Conservation (phyloP, 2,113 vertebrate genomes). For the Catharus bicknelli region DNA sequence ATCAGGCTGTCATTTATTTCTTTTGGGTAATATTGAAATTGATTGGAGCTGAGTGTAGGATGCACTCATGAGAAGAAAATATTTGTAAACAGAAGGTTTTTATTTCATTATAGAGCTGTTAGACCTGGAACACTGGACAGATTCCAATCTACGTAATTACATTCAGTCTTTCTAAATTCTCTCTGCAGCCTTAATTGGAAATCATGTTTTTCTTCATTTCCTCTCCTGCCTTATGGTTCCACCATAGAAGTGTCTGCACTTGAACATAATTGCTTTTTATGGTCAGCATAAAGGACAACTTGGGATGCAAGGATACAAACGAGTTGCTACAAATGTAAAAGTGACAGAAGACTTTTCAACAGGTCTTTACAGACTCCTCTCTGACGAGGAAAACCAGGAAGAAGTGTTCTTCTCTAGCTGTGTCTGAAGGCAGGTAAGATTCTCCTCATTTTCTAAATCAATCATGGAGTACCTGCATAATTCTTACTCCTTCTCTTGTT, state of each 20-base stretch:
- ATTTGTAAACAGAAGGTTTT: constrained; percentile 44
- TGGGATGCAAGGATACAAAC: not conserved
- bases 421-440: not conserved
- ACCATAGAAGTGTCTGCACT: not conserved
- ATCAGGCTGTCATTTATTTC: not conserved
- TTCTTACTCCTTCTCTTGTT: not conserved
- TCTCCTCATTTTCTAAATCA: not conserved
- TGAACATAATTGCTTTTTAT: not conserved
- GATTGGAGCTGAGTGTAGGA: not conserved
- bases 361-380: not conserved
- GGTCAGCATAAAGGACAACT: not conserved
- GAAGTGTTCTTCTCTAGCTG: not conserved
- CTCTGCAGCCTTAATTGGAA: constrained; percentile 28
- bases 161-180: constrained; percentile 15
- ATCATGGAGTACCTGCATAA: not conserved
- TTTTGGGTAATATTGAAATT: not conserved
- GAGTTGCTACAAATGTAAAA: not conserved
- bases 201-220: constrained; percentile 25
- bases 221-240: not conserved
- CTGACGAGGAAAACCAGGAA: not conserved
- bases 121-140: constrained; percentile 35
- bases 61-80: not conserved
- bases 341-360: not conserved
- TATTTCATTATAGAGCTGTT: constrained; percentile 56
- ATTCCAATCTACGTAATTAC: constrained; percentile 20